Conservation (phyloP, 2,113 vertebrate species). For the Xiphophorus maculatus region DNA sequence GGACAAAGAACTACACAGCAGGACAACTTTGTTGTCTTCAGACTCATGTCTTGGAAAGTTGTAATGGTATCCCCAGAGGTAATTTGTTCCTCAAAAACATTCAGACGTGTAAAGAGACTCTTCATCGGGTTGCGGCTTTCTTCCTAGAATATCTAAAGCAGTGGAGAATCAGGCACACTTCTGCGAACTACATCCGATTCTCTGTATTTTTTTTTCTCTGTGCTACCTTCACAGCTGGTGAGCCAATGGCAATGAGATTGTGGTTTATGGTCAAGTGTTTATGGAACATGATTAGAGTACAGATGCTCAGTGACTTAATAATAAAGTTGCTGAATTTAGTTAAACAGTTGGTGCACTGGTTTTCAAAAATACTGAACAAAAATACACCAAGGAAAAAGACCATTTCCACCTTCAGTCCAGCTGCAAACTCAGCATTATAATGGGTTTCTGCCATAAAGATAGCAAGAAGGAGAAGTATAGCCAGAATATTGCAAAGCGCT, state of each 20-base stretch:
- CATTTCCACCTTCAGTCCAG: neutral
- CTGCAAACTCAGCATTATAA: neutral
- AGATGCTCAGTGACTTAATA: neutral
- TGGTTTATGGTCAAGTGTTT: neutral
- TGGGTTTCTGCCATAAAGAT: too few species aligned
- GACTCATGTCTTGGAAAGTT: conserved; percentile 2
- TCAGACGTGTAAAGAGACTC: neutral
- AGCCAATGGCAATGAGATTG: neutral
- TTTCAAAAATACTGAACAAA: neutral
- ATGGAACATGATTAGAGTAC: conserved; percentile 10
- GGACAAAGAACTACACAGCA: conserved; percentile 7
- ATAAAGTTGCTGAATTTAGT: neutral
- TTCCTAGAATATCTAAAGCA: neutral
- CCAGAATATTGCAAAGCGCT: neutral
- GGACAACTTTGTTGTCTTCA: conserved; percentile 4
- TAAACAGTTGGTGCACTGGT: neutral
- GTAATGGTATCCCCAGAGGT: neutral
- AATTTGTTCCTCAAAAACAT: conserved; percentile 7
- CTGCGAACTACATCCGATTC: neutral
- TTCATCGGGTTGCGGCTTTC: neutral
- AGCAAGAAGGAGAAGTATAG: neutral
- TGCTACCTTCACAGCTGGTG: neutral
- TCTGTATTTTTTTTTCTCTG: neutral
- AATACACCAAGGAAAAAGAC: neutral
- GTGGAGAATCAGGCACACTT: neutral